Base-by-base conservation (phyloP, 2,888 invertebrate genomes). In the Drosophila phalerata region DNA sequence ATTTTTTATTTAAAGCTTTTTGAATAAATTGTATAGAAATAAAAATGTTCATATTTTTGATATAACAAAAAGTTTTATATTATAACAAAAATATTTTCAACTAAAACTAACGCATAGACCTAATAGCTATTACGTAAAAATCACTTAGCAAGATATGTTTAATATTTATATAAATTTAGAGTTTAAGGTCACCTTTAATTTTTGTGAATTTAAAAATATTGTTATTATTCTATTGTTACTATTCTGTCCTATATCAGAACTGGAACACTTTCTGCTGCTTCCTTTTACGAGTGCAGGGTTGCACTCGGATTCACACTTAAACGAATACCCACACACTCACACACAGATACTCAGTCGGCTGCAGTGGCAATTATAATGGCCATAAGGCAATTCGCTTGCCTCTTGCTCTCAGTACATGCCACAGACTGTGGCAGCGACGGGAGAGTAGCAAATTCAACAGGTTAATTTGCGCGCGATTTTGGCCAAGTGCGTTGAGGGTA, bases 381-480 rank as follows among this genome's bases (percentile, higher is more conserved):
- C 77, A 73, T 57, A 72, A 77, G 73, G 77, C 77, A 68, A 61
- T 53, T 55, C 13, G 65, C 40, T 65, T 53, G 75, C 57, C 71
- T 38, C 74, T 66, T 60, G 67, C 51, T 30, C 19, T 38, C 38
- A 30, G 65, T 57, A 30, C 25, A 40, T 45, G 68, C 63, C 74
- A 61, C 65, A 48, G 47, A 25, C 55, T 13, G 47, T 48, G 61
- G 60, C 80, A 63, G 43, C 58, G 53, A 5, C 34, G 30, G 17
- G 10, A 32, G 37, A 47, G 55, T 57, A 43, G 56, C 53, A 64
- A 61, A 81, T 73, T 74, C 90, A 90, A 91, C 91, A 91, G 91
- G 91, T 91, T 90, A 90, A 90, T 90, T 90, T 89, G 72, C 73
- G 71, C 83, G 56, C 65, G 53, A 75, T 79, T 83, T 79, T 88